These are phyloP conservation scores for Mesaphorura yosii DNA, from an alignment of 1,140 invertebrate species.

Conservation along the genomic window DNA sequence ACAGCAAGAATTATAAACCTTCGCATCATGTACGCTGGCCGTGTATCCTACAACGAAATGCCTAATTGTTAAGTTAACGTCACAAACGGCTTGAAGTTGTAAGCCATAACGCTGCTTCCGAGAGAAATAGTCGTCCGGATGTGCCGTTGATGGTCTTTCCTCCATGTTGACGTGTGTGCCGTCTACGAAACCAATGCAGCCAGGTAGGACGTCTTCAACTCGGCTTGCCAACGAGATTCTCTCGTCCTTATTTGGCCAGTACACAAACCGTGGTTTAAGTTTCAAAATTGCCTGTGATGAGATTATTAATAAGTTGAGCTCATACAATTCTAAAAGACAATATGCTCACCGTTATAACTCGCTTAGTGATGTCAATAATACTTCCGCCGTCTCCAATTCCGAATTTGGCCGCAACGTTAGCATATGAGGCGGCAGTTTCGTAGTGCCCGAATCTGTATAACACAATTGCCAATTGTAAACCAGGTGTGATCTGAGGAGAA, in stretches of 20 bases:
- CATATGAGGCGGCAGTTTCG: not conserved
- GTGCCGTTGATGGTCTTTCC: not conserved
- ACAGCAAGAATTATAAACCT: not conserved
- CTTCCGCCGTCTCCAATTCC: not conserved
- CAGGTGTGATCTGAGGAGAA: too few relatives aligned
- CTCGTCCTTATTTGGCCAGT: conserved; percentile 2
- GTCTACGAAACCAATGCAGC: conserved; percentile 3
- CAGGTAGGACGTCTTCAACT: not conserved
- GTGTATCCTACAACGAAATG: not conserved
- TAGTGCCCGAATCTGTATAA: conserved; percentile 2
- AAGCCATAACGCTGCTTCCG: conserved; percentile 6
- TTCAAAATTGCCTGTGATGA: not conserved
- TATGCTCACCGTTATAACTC: not conserved
- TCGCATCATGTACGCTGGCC: not conserved
- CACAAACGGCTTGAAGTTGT: conserved; percentile 4
- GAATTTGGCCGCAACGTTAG: not conserved
- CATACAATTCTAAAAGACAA: not conserved
- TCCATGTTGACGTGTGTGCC: conserved; percentile 7
- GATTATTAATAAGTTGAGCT: not conserved
- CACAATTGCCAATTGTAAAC: not conserved
- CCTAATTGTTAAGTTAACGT: not conserved
- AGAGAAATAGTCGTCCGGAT: conserved; percentile 3
- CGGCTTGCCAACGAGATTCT: not conserved
- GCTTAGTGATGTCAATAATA: not conserved
- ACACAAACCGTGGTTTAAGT: not conserved